Percentiles rank a stretch among this genome's conserved stretches.
phyloP scores from a whole-genome alignment of 2,888 invertebrate species.

The Osmoderma eremita region DNA sequence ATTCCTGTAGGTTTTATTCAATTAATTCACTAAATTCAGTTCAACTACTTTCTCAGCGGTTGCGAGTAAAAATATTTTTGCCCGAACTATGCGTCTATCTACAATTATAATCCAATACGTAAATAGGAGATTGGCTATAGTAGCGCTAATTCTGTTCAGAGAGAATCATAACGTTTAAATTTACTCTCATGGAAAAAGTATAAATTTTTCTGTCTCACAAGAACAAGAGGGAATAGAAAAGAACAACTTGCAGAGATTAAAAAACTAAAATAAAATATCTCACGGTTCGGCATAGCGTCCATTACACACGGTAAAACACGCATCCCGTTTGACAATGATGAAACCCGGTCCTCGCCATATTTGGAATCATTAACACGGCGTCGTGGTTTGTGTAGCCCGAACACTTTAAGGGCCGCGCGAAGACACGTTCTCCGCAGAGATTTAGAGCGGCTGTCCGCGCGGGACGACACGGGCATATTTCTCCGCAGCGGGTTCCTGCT shows the following conservation, averaged over 20 bases:
- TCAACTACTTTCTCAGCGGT: too few species aligned
- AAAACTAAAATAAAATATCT: neutral
- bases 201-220: too few species aligned
- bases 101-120: too few species aligned
- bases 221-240: too few species aligned
- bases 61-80: too few species aligned
- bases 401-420: conserved; percentile 42
- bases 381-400: conserved; percentile 39
- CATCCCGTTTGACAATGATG: conserved; percentile 27
- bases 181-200: too few species aligned
- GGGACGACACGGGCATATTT: conserved; percentile 49
- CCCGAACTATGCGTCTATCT: too few species aligned
- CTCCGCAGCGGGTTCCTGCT: conserved; percentile 46
- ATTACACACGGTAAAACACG: conserved; percentile 29
- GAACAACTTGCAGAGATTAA: neutral
- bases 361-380: conserved; percentile 44
- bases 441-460: conserved; percentile 48
- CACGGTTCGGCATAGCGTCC: neutral
- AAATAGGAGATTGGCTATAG: too few species aligned
- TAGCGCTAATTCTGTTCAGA: too few species aligned
- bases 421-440: conserved; percentile 48
- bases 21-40: too few species aligned
- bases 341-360: conserved; percentile 35
- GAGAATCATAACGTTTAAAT: too few species aligned
- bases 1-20: too few species aligned